Evolutionary conservation across 2,113 vertebrate species (phyloP).

Genomic region (Zapus hudsonius): DNA sequence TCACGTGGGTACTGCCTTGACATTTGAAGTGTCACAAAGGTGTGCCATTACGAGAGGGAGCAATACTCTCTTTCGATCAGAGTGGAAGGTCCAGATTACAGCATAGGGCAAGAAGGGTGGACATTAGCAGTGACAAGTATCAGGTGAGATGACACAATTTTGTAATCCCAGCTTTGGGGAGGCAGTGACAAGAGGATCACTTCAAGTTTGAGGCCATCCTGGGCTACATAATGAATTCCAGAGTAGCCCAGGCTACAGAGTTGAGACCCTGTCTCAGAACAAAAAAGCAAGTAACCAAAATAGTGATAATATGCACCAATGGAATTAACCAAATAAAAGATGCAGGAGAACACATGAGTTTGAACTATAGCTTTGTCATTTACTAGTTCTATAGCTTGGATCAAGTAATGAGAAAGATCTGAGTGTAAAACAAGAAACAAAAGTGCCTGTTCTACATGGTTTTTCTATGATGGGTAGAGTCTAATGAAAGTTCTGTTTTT

Average conservation of each 20-base stretch:
- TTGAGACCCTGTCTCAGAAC: neutral
- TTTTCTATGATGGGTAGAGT: constrained; percentile 31
- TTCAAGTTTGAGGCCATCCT: neutral
- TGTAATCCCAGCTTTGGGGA: neutral
- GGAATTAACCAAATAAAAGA: neutral
- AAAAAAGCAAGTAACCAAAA: neutral
- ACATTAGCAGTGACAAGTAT: neutral
- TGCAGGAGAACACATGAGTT: neutral
- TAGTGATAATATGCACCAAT: neutral
- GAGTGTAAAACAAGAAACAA: neutral
- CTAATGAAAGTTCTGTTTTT: neutral
- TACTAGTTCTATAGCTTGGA: neutral
- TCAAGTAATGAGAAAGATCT: neutral
- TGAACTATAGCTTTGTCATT: neutral
- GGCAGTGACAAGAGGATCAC: neutral
- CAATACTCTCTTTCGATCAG: neutral
- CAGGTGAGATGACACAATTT: neutral
- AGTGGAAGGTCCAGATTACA: neutral
- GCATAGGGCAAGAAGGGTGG: neutral
- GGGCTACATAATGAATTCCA: neutral
- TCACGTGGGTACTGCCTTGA: constrained; percentile 61
- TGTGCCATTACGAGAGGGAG: neutral
- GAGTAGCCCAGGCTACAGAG: neutral
- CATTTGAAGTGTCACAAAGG: neutral
- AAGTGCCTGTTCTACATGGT: neutral